Percentiles rank a stretch among this genome's conserved stretches.
phyloP scores from a whole-genome alignment of 2,888 invertebrate genomes.

The Cacoxenus indagator region DNA sequence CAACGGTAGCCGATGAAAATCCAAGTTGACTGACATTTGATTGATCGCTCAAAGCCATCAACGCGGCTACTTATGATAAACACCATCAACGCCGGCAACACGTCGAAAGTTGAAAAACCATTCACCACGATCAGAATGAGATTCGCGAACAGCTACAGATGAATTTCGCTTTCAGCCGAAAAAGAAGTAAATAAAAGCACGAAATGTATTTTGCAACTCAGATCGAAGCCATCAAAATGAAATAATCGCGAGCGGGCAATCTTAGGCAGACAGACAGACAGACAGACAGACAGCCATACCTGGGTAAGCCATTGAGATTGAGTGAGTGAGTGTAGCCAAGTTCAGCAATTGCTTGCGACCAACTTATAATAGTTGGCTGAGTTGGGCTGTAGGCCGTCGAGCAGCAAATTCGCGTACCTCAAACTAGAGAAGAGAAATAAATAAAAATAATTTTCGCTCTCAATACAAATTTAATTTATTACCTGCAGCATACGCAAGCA shows the following conservation, averaged over 20 bases:
- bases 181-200: neutral
- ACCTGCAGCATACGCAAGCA: slow-evolving; percentile 11
- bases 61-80: slow-evolving; percentile 12
- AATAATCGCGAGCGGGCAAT: slow-evolving; percentile 13
- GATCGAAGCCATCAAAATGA: slow-evolving; percentile 16
- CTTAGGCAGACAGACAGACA: slow-evolving; percentile 2
- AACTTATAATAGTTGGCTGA: neutral
- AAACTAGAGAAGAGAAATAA: neutral
- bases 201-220: slow-evolving; percentile 5
- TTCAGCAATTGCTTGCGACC: neutral
- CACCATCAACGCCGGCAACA: slow-evolving; percentile 10
- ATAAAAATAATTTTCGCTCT: neutral
- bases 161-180: slow-evolving; percentile 6
- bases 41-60: slow-evolving; percentile 6
- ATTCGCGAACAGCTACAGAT: neutral
- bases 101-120: neutral
- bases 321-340: neutral
- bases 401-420: slow-evolving; percentile 2
- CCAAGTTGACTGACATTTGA: slow-evolving; percentile 36
- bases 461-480: slow-evolving; percentile 17
- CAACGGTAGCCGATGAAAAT: slow-evolving; percentile 36
- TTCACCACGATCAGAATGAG: neutral
- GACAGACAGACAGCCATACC: neutral
- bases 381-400: neutral
- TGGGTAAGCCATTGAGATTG: slow-evolving; percentile 7